phyloP scores from a whole-genome alignment of 2,113 vertebrate genomes.

The Mus spicilegus region DNA sequence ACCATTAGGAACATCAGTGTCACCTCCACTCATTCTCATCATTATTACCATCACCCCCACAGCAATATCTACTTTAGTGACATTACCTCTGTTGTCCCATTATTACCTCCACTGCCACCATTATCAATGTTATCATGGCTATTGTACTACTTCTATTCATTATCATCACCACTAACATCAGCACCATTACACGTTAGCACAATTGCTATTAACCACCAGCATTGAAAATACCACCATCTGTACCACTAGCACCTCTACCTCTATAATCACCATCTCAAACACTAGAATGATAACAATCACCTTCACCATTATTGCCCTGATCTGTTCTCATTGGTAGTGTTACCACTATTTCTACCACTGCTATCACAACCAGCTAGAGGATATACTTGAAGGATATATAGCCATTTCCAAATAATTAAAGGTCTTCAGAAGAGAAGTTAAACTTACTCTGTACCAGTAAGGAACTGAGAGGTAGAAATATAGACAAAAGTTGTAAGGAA shows the following conservation, averaged over 20 bases:
- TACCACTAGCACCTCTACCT: too few relatives aligned
- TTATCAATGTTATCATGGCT: too few relatives aligned
- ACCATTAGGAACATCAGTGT: neutral
- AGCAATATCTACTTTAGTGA: too few relatives aligned
- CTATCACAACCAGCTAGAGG: neutral
- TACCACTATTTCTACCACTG: neutral
- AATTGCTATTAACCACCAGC: rapidly evolving
- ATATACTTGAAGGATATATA: neutral
- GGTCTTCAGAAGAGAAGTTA: neutral
- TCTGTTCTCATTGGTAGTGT: neutral
- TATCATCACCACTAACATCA: neutral
- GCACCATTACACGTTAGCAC: neutral
- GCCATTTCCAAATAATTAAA: neutral
- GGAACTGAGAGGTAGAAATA: constrained; percentile 20
- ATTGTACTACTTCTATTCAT: neutral
- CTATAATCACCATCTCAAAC: neutral
- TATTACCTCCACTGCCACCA: neutral
- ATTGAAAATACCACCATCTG: neutral
- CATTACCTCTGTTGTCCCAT: neutral
- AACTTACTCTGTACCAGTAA: neutral
- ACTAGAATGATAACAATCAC: too few relatives aligned
- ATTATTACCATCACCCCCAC: too few relatives aligned
- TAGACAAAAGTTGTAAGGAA: neutral
- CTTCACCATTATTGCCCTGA: too few relatives aligned
- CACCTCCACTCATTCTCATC: neutral